Base-by-base conservation (phyloP, 2,797 vertebrate genomes). In the Geotrypetes seraphini region DNA sequence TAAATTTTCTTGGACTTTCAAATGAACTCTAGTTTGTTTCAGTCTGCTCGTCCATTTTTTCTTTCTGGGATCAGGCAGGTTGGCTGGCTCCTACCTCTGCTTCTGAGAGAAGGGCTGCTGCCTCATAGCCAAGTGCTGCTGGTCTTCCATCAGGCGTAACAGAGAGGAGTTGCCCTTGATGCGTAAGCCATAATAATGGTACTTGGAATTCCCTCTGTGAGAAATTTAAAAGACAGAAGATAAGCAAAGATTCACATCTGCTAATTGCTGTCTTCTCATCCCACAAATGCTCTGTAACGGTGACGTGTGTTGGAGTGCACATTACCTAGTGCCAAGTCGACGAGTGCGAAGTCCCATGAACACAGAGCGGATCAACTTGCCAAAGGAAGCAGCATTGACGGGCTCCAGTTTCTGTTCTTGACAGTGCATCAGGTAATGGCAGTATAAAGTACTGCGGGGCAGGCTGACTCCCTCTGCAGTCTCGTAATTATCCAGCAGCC, bases 401-500 rank as follows among this genome's bases (percentile, higher is more conserved):
- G 90, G 89, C 41, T 96, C 91, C 33, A 93, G 78, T 56, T 94
- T 93, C 65, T 91, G 88, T 50, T 93, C 88, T 72, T 93, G 90
- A 61, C 91, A 93, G 73, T 96, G 92, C 53, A 93, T 77, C 57
- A 96, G 72, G 61, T 94, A 96, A 65, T 96, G 92, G 73, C 90
- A 93, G 73, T 94, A 96, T 8, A 96, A 89, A 24, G 91, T 92
- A 71, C 86, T 91, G 49, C 92, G 86, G 0, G 92, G 92, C 27
- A 96, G 74, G 47, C 90, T 92, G 60, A 95, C 92, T 2, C 92
- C 92, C 69, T 96, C 92, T 0, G 92, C 91, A 1, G 88, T 90
- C 71, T 96, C 91, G 1, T 96, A 96, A 70, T 96, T 96, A 24
- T 96, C 92, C 56, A 86, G 70, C 36, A 96, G 71, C 92, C 92